Evolutionary conservation across 2,888 invertebrate genomes (phyloP), one percentile per base, ranked within the genome.

Genomic region (Ophioninae sp.): DNA sequence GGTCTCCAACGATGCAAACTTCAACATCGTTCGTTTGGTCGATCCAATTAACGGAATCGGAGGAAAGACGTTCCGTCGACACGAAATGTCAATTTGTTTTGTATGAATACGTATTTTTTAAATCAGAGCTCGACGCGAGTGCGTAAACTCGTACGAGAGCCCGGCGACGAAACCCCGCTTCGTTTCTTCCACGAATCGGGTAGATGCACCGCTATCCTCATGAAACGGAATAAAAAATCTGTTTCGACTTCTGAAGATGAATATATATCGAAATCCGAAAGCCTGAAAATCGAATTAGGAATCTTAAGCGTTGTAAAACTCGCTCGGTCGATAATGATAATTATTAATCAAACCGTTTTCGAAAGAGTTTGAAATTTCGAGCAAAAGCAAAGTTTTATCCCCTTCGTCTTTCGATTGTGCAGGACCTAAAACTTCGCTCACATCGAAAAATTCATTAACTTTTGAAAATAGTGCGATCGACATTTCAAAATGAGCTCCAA

Each of bases 1-100:
- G n/a, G n/a, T n/a, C 13, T 0, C 0, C 44, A 44, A 44, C 13
- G 10, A 44, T 13, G 44, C 44, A 44, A 8, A 10, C 44, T 44
- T 44, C 44, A 44, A 44, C 44, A 44, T 44, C 44, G 13, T 44
- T 10, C 44, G 44, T 0, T 44, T 10, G 44, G 13, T 13, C 44
- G 44, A 44, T 44, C 44, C 13, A 44, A 44, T 13, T 21, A 73
- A 69, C 59, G 50, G 21, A n/a, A 39, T 61, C 20, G 21, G 17
- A 6, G 6, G 6, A 50, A 61, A 61, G 17, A 65, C 17, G 65
- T 59, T 67, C 7, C 56, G 8, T 73, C 37, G 76, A 67, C 56
- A 62, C 64, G 57, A 30, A 77, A 72, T 73, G 80, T 76, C 80
- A 83, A 83, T 80, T 79, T 76, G 30, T 83, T 83, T 76, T 80